Evolutionary conservation across 2,797 vertebrate genomes (phyloP).

Genomic region (Staurois parvus): DNA sequence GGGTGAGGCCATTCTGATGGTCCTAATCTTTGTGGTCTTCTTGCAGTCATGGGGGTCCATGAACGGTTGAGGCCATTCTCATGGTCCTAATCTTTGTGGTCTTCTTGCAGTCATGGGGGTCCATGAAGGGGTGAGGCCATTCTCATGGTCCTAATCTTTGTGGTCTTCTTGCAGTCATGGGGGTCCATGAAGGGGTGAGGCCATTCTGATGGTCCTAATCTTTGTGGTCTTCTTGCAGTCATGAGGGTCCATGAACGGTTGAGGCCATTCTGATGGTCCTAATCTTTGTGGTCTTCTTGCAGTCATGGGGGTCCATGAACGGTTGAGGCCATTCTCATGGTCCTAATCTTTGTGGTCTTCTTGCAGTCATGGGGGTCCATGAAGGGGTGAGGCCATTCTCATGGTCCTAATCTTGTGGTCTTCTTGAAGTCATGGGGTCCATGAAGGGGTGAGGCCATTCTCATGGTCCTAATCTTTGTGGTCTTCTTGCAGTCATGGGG

Average conservation of each 20-base stretch:
- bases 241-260: slow-evolving; percentile 45
- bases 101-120: slow-evolving; percentile 66
- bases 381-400: no score
- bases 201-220: no score
- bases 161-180: slow-evolving; percentile 64
- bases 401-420: neutral
- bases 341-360: neutral
- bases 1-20: no score
- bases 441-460: no score
- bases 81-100: neutral
- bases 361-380: slow-evolving; percentile 67
- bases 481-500: slow-evolving; percentile 65
- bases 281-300: neutral
- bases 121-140: neutral
- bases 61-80: no score
- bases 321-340: no score
- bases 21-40: neutral
- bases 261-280: no score
- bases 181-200: slow-evolving; percentile 18
- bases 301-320: slow-evolving; percentile 66
- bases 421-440: slow-evolving; percentile 67
- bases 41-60: slow-evolving; percentile 67
- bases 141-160: neutral
- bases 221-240: slow-evolving; percentile 63
- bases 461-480: neutral